Base-by-base conservation (phyloP, 2,113 vertebrate species). In the Tyto alba region DNA sequence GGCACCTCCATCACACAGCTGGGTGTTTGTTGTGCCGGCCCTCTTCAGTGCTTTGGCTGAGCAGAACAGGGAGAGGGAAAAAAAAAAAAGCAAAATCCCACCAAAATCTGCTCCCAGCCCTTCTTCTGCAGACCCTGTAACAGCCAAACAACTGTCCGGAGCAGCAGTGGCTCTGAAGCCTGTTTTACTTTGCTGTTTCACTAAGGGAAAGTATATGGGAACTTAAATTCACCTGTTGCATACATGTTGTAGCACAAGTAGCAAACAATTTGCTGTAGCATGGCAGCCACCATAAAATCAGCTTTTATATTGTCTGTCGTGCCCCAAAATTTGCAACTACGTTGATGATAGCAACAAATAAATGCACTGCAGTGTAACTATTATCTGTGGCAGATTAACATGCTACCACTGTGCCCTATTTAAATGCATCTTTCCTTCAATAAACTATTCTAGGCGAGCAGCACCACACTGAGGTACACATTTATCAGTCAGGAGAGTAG, bases 331-430 rank as follows among this genome's bases (percentile, higher is more conserved):
- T 97, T 96, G 95, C 94, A 95, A 84, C 72, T 64, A 92, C 13
- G 1, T 68, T 66, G 77, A 93, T 88, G 95, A 95, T 94, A 85
- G 92, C 83, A 88, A 94, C 85, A 95, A 96, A 96, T 97, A 95
- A 97, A 95, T 43, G 78, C 94, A 66, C 95, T 93, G 96, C 94
- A 88, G 96, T 76, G 91, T 95, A 97, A 95, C 95, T 90, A 94
- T 97, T 96, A 96, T 96, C 89, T 90, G 92, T 97, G 92, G 95
- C 95, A 96, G 94, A 96, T 96, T 96, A 95, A 96, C 94, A 90
- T 93, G 90, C 93, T 93, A 95, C 95, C 66, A 87, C 89, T 90
- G 95, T 90, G 95, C 87, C 91, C 96, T 89, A 87, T 95, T 96
- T 94, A 95, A 96, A 92, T 94, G 85, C 74, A 80, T 95, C 93